Conservation (phyloP, 2,888 invertebrate genomes). For the Lepidocyrtinus sp. region DNA sequence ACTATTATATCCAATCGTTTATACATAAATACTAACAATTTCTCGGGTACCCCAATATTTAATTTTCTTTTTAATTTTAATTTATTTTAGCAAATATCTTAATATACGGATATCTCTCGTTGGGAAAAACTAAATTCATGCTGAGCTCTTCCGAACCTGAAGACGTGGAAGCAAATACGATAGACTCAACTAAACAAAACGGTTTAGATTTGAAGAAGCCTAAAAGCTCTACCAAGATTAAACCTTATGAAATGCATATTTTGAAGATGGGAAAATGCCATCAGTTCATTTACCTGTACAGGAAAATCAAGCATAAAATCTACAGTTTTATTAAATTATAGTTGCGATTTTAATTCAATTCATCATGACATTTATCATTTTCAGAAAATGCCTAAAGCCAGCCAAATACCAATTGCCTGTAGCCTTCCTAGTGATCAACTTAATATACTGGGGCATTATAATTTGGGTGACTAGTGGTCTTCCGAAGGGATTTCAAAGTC, state of each 20-base stretch:
- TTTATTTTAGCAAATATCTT: conserved; percentile 15
- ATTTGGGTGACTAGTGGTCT: conserved; percentile 5
- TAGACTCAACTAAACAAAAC: neutral
- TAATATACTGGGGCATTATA: conserved; percentile 8
- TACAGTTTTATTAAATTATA: too few relatives aligned
- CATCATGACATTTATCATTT: too few relatives aligned
- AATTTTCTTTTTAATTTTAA: too few relatives aligned
- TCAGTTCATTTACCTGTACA: conserved; percentile 16
- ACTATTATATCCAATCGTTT: too few relatives aligned
- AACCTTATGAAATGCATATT: conserved; percentile 20
- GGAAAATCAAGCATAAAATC: too few relatives aligned
- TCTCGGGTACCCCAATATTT: too few relatives aligned
- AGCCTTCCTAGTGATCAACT: neutral
- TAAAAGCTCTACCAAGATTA: neutral
- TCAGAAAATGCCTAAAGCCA: conserved; percentile 18
- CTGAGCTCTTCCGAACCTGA: neutral
- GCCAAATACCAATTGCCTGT: conserved; percentile 10
- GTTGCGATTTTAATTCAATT: too few relatives aligned
- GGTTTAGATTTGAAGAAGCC: neutral
- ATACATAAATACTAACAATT: too few relatives aligned
- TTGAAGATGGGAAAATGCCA: conserved; percentile 20
- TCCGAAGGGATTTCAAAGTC: conserved; percentile 6
- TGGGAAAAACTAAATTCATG: too few relatives aligned
- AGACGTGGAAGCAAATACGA: conserved; percentile 7
- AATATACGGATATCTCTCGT: conserved; percentile 7